Evolutionary conservation across 2,797 vertebrate species (phyloP), one percentile per base, ranked within the genome.

Genomic region (Naso thynnoides): DNA sequence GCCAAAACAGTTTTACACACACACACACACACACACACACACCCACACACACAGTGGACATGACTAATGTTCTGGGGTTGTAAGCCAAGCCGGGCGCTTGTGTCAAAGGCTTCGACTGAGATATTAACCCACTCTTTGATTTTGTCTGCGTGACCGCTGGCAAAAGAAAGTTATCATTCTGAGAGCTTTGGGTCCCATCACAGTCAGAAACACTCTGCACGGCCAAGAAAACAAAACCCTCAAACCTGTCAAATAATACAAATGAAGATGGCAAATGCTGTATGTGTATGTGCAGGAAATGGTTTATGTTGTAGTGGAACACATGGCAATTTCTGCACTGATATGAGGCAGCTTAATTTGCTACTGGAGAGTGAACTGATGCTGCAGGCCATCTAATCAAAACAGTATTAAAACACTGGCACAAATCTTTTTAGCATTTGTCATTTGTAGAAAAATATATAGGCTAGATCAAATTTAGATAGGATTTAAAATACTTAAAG

Each of bases 1-100:
- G 44, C 44, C 65, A 55, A 83, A 77, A 85, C 64, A 65, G 62
- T 74, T 62, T 33, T n/a, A 56, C 47, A 56, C 49, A 52, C 24
- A 54, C 54, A 67, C 54, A 69, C 70, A 56, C 47, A 56, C 49
- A 52, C 24, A 54, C 54, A 67, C 54, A 69, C 70, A 57, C 70
- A 71, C 62, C 45, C 45, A 33, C 47, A 29, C 36, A 38, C 68
- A 21, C 31, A 64, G 41, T 50, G 64, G 71, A 75, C 57, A 62
- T 72, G 52, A 73, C 64, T 57, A 76, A 81, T 70, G 69, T 36
- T 19, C 29, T 19, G 13, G 33, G 70, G 54, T 67, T 6, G 21
- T 56, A 49, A 41, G 61, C 70, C 72, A 64, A 33, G 75, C 66
- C 60, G 68, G 67, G 57, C 7, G 16, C 44, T 62, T 63, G 52